Evolutionary conservation across 2,888 invertebrate genomes (phyloP), one percentile per base, ranked within the genome.

Genomic region (Nomada ferruginata): DNA sequence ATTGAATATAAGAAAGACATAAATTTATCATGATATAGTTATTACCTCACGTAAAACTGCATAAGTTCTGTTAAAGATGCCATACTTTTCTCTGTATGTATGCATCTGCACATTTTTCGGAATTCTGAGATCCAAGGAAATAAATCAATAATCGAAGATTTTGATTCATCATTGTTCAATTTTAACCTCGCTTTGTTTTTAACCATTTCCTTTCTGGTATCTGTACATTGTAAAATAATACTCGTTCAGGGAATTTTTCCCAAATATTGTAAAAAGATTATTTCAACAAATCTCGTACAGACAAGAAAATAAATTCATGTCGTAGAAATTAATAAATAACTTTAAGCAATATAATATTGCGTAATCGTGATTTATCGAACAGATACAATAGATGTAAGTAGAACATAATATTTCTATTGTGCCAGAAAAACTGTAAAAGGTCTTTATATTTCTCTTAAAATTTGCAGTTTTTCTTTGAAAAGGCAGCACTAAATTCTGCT

Each of bases 11-110:
- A 20, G 29, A 74, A 29, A 63, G 26, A 53, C 36, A 50, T 68
- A 61, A 66, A 74, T 50, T 57, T 47, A 79, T 66, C 11, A 77
- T 57, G 55, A 53, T 29, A 52, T 65, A 60, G 63, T 53, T 2
- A 70, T 84, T 93, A 93, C 93, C 92, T 91, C 72, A 90, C 84
- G 83, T 92, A 94, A 85, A 90, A 91, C 78, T 89, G 89, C 91
- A 94, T 91, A 64, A 93, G 91, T 76, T 87, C 87, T 78, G 90
- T 91, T 82, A 94, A 87, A 36, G 91, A 89, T 82, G 89, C 82
- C 84, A 91, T 91, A 84, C 82, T 91, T 69, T 86, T 90, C 73
- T 90, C 85, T 13, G 85, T 83, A 42, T 92, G 84, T 66, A 90
- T 84, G 63, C 85, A 83, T 60, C 88, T 89, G 78, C 91, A 92